Evolutionary conservation across 2,113 vertebrate genomes (phyloP).

Genomic region (Sciurus niger): DNA sequence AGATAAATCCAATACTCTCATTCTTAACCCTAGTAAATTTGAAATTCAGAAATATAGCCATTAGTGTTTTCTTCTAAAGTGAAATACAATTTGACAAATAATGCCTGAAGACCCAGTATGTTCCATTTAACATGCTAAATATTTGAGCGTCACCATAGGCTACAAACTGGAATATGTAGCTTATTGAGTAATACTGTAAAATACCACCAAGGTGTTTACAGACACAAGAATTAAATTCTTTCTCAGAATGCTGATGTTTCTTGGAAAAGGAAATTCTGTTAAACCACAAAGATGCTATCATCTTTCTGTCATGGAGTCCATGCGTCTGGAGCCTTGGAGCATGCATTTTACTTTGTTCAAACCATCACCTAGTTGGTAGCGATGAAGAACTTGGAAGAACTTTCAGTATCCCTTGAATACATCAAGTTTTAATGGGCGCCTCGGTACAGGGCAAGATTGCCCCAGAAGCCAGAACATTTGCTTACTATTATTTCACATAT

Average conservation of each 20-base stretch:
- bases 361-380: neutral
- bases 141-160: neutral
- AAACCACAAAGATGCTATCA: neutral
- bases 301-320: neutral
- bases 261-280: slow-evolving; percentile 16
- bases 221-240: neutral
- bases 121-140: neutral
- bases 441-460: neutral
- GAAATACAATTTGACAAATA: neutral
- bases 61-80: slow-evolving; percentile 35
- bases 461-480: neutral
- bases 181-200: neutral
- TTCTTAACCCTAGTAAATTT: neutral
- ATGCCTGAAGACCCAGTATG: neutral
- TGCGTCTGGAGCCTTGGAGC: neutral
- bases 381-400: neutral
- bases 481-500: neutral
- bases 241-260: slow-evolving; percentile 37
- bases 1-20: neutral
- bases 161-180: neutral
- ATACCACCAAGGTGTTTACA: neutral
- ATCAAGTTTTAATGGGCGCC: neutral
- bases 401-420: neutral
- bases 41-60: slow-evolving; percentile 47
- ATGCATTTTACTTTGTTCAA: neutral